These are phyloP conservation scores for Adelges cooleyi DNA, from an alignment of 1,140 invertebrate genomes.

Conservation along the genomic window DNA sequence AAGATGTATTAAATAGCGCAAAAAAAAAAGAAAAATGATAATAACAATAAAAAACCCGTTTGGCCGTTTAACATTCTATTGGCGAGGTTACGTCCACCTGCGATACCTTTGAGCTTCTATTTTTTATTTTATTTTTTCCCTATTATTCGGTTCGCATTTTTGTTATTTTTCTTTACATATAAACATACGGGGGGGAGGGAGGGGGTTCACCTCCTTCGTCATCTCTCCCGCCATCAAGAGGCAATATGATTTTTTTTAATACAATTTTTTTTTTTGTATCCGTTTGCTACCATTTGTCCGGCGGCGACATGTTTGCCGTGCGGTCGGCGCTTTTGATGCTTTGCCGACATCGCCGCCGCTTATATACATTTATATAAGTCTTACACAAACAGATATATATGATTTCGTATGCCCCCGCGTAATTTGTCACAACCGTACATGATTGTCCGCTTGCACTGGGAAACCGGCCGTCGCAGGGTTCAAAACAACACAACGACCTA, in stretches of 20 bases:
- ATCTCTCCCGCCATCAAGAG: no score
- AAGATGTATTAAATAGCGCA: not conserved
- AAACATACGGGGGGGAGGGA: no score
- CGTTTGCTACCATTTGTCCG: not conserved
- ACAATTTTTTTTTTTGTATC: not conserved
- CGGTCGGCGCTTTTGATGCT: conserved; percentile 14
- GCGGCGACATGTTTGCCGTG: not conserved
- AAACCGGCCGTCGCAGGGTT: no score
- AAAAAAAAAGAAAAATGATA: not conserved
- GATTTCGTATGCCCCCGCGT: conserved; percentile 9
- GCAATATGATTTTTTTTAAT: not conserved
- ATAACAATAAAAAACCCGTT: conserved; percentile 22
- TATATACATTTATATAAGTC: no score
- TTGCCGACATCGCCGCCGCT: not conserved
- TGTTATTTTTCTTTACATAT: not conserved
- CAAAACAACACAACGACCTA: no score
- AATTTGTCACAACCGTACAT: conserved; percentile 23
- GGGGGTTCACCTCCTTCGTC: no score
- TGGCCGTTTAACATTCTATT: conserved; percentile 28
- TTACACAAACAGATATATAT: no score
- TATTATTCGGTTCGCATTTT: not conserved
- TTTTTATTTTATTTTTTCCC: not conserved
- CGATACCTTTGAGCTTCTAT: no score
- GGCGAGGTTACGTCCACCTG: not conserved
- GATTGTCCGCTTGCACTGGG: not conserved